Percentiles rank a stretch among this genome's conserved stretches.
phyloP scores from a whole-genome alignment of 1,140 invertebrate genomes.

The Choristoneura fumiferana region DNA sequence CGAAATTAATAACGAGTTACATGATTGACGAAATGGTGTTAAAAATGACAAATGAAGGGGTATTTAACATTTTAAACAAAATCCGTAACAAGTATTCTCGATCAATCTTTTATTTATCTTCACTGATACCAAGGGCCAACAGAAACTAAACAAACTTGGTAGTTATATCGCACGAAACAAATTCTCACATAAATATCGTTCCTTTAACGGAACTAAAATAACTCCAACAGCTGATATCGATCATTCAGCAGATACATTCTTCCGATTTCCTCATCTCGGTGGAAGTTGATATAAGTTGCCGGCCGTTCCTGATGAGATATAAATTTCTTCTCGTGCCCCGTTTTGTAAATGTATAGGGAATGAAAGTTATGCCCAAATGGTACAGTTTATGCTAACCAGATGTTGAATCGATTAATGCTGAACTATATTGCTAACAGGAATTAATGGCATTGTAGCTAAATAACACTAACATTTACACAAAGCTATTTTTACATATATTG shows the following conservation, averaged over 20 bases:
- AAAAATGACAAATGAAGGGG: too few species aligned
- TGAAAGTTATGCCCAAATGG: neutral
- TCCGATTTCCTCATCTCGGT: neutral
- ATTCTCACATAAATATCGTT: too few species aligned
- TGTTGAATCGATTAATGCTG: constrained; percentile 4
- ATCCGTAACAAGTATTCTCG: too few species aligned
- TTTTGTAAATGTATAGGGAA: neutral
- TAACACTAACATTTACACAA: too few species aligned
- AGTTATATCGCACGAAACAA: too few species aligned
- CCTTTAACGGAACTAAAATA: neutral
- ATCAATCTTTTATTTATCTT: too few species aligned
- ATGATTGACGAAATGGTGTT: too few species aligned
- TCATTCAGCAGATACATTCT: constrained; percentile 7
- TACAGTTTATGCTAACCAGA: constrained; percentile 16
- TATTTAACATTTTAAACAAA: too few species aligned
- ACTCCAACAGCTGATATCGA: constrained; percentile 6
- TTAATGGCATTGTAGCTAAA: neutral
- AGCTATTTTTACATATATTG: too few species aligned
- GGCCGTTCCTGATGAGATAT: neutral
- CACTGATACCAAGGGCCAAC: too few species aligned
- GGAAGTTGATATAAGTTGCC: constrained; percentile 15
- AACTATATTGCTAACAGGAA: neutral
- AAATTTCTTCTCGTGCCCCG: constrained; percentile 4
- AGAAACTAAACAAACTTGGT: too few species aligned
- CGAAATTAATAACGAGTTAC: too few species aligned